A percentile compares a stretch with the other conserved stretches of the same genome.
These are phyloP conservation scores for Strigamia transsilvanica DNA, from an alignment of 2,888 invertebrate species.

Conservation along the genomic window DNA sequence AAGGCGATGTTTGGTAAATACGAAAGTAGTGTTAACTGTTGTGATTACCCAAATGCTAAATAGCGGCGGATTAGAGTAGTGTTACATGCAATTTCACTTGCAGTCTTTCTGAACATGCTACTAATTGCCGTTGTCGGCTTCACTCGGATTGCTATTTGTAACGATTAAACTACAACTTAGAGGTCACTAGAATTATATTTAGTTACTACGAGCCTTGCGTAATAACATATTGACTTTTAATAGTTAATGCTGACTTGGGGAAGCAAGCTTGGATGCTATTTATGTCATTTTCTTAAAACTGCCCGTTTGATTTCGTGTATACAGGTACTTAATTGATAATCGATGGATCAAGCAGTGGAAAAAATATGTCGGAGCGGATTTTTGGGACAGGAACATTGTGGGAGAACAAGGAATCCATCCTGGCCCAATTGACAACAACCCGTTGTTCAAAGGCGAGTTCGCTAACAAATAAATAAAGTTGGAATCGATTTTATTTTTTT, in stretches of 20 bases:
- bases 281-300: neutral
- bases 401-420: conserved; percentile 64
- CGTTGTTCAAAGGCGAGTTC: conserved; percentile 63
- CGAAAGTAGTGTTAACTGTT: neutral
- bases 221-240: neutral
- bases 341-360: conserved; percentile 67
- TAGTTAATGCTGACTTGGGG: neutral
- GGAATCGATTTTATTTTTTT: neutral
- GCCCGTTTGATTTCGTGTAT: neutral
- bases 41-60: neutral
- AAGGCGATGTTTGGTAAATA: conserved; percentile 63
- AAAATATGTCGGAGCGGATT: conserved; percentile 65
- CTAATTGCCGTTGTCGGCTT: conserved; percentile 1
- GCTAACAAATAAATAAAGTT: neutral
- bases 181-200: neutral
- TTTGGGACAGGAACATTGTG: conserved; percentile 62
- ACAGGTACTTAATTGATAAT: conserved; percentile 66
- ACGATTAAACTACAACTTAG: neutral
- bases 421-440: conserved; percentile 65
- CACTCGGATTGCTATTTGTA: neutral
- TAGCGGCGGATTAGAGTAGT: neutral
- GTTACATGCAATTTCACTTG: neutral
- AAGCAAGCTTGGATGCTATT: neutral
- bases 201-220: neutral
- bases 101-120: neutral